Conservation (phyloP, 2,888 invertebrate genomes). For the Netelia virgata region DNA sequence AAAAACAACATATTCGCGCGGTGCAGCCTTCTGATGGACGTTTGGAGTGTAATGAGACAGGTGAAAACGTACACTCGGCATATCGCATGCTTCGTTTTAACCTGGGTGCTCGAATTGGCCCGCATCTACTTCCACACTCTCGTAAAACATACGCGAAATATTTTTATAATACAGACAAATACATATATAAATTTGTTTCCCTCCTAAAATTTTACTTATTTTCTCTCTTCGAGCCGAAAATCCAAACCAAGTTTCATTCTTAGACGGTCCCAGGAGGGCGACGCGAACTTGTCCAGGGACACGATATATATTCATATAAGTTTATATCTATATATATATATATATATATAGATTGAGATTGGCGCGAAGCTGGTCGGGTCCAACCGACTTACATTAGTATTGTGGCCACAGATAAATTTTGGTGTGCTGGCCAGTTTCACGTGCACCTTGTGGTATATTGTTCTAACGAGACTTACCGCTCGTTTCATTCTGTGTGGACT, state of each 20-base stretch:
- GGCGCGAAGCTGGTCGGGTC: too few relatives aligned
- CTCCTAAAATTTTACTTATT: slow-evolving; percentile 14
- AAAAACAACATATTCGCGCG: too few relatives aligned
- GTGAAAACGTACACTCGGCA: too few relatives aligned
- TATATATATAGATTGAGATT: background rate
- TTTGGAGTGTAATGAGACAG: too few relatives aligned
- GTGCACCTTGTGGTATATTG: slow-evolving; percentile 49
- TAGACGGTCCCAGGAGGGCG: slow-evolving; percentile 69
- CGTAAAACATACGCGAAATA: too few relatives aligned
- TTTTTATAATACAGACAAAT: too few relatives aligned
- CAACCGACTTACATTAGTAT: too few relatives aligned
- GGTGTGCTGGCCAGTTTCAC: background rate
- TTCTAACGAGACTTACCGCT: slow-evolving; percentile 66
- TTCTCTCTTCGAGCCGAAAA: slow-evolving; percentile 69
- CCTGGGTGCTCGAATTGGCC: too few relatives aligned
- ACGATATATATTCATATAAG: background rate
- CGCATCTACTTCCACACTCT: too few relatives aligned
- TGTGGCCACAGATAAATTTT: too few relatives aligned
- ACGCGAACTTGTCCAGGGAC: background rate
- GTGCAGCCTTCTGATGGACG: too few relatives aligned
- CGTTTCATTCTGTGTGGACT: slow-evolving; percentile 17
- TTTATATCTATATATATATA: background rate
- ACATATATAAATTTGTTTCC: slow-evolving; percentile 3
- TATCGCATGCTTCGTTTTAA: too few relatives aligned
- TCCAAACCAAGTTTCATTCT: slow-evolving; percentile 72